Evolutionary conservation across 1,140 invertebrate species (phyloP).

Genomic region (Akabosia matsudoensis): DNA sequence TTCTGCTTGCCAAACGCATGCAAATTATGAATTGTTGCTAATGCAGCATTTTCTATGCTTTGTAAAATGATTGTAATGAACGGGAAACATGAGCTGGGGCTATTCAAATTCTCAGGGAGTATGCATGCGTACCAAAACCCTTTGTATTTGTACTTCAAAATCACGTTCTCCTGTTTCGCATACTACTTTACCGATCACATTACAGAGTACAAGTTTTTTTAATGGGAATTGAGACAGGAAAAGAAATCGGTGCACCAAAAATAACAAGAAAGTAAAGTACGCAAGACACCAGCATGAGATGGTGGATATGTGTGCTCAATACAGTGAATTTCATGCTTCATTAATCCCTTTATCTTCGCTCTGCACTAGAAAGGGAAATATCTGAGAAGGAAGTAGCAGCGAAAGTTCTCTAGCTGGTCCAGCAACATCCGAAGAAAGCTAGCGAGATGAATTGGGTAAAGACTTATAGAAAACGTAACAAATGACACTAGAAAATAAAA

Average conservation of each 20-base stretch:
- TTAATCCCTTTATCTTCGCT: constrained; percentile 17
- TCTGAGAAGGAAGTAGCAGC: too few relatives aligned
- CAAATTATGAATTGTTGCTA: too few relatives aligned
- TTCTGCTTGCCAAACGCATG: too few relatives aligned
- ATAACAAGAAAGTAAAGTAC: not conserved
- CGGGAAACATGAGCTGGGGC: too few relatives aligned
- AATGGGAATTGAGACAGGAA: constrained; percentile 7
- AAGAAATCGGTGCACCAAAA: constrained; percentile 22
- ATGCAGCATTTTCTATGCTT: too few relatives aligned
- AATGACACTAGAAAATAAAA: not conserved
- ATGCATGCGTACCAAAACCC: too few relatives aligned
- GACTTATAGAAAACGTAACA: not conserved
- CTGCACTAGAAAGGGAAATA: too few relatives aligned
- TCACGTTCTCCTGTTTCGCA: too few relatives aligned
- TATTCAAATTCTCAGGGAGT: too few relatives aligned
- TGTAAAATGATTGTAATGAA: too few relatives aligned
- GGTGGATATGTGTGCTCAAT: constrained; percentile 8
- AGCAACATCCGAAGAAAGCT: not conserved
- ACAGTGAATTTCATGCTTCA: constrained; percentile 20
- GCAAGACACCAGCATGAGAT: not conserved
- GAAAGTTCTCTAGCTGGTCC: not conserved
- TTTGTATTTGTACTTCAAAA: too few relatives aligned
- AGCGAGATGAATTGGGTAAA: not conserved
- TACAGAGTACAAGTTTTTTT: not conserved
- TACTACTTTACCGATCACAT: too few relatives aligned